Base-by-base conservation (phyloP, 2,113 vertebrate genomes). In the Takifugu bimaculatus region DNA sequence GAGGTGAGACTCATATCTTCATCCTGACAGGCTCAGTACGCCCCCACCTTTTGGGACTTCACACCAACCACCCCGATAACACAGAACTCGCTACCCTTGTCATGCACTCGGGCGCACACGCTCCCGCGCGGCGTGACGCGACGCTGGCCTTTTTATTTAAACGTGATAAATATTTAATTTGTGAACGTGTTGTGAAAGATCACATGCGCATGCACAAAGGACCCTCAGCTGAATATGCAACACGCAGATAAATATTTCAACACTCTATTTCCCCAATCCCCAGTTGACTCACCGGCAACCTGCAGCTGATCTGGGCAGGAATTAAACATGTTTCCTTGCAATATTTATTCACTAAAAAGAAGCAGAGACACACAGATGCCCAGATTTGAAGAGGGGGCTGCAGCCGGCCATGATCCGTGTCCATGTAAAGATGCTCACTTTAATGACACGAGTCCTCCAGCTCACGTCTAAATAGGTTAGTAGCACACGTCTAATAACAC, bases 151-250 rank as follows among this genome's bases (percentile, higher is more conserved):
- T 90, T 90, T 90, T 90, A 91, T 91, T 91, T 92, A 88, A 91
- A 87, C 74, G 70, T 20, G 60, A 88, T 92, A 89, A 90, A 92
- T 91, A 90, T 90, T 92, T 91, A 82, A 92, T 91, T 85, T 86
- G 85, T 56, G 53, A 90, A 90, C 80, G 84, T 88, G 89, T 91
- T 90, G 83, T 80, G 57, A 85, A 83, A 89, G 87, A 91, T 91
- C 90, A 91, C 90, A 91, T 50, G 55, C 83, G 86, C 87, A 82
- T 70, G 81, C 85, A 89, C 87, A 89, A 89, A 90, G 87, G 87
- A 88, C 85, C 85, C 75, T 76, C 71, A 76, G 80, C 82, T 91
- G 89, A 91, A 91, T 91, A 92, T 91, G 90, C 87, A 90, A 83
- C 47, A 13, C 75, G 85, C 77, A 82, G 71, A 91, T 92, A 85